These are phyloP conservation scores for Drosophila helvetica DNA, from an alignment of 2,888 invertebrate genomes.

Conservation along the genomic window DNA sequence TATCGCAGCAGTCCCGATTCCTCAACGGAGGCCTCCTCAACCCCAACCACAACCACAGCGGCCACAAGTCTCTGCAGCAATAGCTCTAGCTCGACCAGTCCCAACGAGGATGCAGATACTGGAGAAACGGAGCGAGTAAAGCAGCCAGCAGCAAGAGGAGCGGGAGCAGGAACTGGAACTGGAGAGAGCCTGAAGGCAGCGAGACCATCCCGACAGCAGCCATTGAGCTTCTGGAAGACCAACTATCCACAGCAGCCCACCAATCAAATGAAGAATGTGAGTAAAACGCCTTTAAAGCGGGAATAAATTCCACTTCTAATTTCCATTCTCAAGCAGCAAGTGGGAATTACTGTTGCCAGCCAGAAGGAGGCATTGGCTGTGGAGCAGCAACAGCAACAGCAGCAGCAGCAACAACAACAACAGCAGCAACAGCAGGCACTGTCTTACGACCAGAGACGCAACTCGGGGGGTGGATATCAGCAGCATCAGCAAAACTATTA, in stretches of 20 bases:
- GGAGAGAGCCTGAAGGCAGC: conserved; percentile 11
- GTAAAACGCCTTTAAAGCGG: not conserved
- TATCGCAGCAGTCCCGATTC: conserved; percentile 58
- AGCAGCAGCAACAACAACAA: conserved; percentile 25
- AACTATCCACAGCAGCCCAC: conserved; percentile 66
- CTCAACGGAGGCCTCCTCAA: conserved; percentile 12
- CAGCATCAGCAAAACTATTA: conserved; percentile 59
- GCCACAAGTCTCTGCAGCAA: conserved; percentile 2
- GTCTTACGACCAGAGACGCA: conserved; percentile 26
- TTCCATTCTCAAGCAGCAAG: conserved; percentile 39
- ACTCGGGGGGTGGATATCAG: conserved; percentile 35
- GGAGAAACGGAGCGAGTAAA: not conserved
- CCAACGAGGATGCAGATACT: conserved; percentile 2
- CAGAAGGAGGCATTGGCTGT: conserved; percentile 56
- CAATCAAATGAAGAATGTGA: conserved; percentile 67
- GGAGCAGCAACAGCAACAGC: conserved; percentile 12
- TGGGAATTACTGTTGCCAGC: conserved; percentile 43
- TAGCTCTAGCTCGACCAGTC: conserved; percentile 9
- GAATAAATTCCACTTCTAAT: no score
- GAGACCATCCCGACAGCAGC: conserved; percentile 51
- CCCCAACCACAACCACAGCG: conserved; percentile 2
- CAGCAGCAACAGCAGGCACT: conserved; percentile 29
- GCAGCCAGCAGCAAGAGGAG: conserved; percentile 15
- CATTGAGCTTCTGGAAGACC: conserved; percentile 68
- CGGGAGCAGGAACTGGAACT: conserved; percentile 9